A percentile compares a stretch with the other conserved stretches of the same genome.
phyloP scores from a whole-genome alignment of 1,140 invertebrate species.

The Apolygus lucorum region DNA sequence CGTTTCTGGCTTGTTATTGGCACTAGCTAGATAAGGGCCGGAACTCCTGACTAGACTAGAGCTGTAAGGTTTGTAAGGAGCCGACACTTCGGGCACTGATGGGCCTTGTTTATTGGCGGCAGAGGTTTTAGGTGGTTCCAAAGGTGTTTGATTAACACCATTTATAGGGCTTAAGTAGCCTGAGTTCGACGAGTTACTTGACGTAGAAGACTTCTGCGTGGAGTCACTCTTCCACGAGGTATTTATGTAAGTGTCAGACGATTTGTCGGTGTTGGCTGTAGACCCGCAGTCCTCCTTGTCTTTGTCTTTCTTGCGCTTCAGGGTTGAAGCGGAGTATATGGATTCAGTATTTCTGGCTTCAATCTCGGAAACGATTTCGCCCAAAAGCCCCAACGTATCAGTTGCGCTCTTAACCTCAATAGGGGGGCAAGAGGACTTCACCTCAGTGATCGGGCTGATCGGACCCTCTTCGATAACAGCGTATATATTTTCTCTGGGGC shows the following conservation, averaged over 20 bases:
- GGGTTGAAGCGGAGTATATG: slow-evolving; percentile 67
- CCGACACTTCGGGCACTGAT: slow-evolving; percentile 24
- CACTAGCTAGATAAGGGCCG: slow-evolving; percentile 36
- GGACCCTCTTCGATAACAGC: slow-evolving; percentile 72
- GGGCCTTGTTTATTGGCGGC: slow-evolving; percentile 4
- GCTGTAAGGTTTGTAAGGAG: slow-evolving; percentile 37
- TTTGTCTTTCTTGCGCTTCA: slow-evolving; percentile 51
- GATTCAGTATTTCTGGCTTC: slow-evolving; percentile 74
- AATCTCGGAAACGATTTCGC: slow-evolving; percentile 78
- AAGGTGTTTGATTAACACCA: slow-evolving; percentile 27
- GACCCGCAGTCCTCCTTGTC: slow-evolving; percentile 38
- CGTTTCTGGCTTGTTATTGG: slow-evolving; percentile 23
- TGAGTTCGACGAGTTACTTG: slow-evolving; percentile 53
- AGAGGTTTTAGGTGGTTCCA: slow-evolving; percentile 26
- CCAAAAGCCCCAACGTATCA: slow-evolving; percentile 57
- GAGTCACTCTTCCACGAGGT: slow-evolving; percentile 34
- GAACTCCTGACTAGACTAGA: slow-evolving; percentile 36
- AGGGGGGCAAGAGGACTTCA: slow-evolving; percentile 28
- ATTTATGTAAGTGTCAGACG: slow-evolving; percentile 44
- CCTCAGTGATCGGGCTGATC: slow-evolving; percentile 32
- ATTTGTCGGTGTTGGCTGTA: slow-evolving; percentile 39
- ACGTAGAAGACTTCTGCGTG: slow-evolving; percentile 28
- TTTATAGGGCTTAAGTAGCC: slow-evolving; percentile 59
- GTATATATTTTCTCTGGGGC: slow-evolving; percentile 68
- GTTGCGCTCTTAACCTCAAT: slow-evolving; percentile 31